phyloP scores from a whole-genome alignment of 2,888 invertebrate genomes.

The Mellilla xanthometata region DNA sequence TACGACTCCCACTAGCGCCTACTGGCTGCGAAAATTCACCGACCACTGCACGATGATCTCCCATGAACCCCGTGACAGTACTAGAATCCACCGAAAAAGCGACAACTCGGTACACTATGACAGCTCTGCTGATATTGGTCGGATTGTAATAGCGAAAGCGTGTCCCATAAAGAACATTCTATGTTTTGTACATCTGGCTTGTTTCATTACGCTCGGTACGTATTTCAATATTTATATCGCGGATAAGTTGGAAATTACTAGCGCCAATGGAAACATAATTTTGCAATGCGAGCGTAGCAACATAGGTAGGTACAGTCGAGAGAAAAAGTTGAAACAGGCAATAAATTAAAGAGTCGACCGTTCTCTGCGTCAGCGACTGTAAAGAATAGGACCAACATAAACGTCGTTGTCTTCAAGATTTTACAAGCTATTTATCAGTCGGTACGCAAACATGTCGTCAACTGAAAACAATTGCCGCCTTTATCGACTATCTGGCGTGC shows the following conservation, averaged over 20 bases:
- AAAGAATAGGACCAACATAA: constrained; percentile 36
- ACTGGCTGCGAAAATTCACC: constrained; percentile 41
- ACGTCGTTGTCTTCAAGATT: constrained; percentile 42
- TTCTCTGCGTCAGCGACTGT: constrained; percentile 28
- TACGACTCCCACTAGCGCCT: constrained; percentile 51
- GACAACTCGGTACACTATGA: constrained; percentile 41
- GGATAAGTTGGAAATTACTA: constrained; percentile 36
- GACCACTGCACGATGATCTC: constrained; percentile 42
- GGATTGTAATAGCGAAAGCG: constrained; percentile 66
- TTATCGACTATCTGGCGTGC: constrained; percentile 41
- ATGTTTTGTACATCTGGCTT: constrained; percentile 73
- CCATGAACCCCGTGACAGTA: constrained; percentile 35
- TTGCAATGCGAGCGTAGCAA: constrained; percentile 8
- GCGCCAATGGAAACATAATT: constrained; percentile 25
- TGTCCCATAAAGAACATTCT: constrained; percentile 74
- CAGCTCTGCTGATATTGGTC: constrained; percentile 57
- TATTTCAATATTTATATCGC: constrained; percentile 47
- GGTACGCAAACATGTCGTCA: constrained; percentile 58
- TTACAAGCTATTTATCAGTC: constrained; percentile 54
- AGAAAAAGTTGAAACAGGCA: constrained; percentile 15
- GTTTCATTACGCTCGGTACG: constrained; percentile 61
- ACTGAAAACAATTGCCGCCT: constrained; percentile 58
- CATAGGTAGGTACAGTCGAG: constrained; percentile 11
- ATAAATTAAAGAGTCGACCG: constrained; percentile 23
- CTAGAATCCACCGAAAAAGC: constrained; percentile 39